Percentiles rank a stretch among this genome's conserved stretches.
Evolutionary conservation across 2,113 vertebrate species (phyloP).

Genomic region (Dendropsophus ebraccatus): DNA sequence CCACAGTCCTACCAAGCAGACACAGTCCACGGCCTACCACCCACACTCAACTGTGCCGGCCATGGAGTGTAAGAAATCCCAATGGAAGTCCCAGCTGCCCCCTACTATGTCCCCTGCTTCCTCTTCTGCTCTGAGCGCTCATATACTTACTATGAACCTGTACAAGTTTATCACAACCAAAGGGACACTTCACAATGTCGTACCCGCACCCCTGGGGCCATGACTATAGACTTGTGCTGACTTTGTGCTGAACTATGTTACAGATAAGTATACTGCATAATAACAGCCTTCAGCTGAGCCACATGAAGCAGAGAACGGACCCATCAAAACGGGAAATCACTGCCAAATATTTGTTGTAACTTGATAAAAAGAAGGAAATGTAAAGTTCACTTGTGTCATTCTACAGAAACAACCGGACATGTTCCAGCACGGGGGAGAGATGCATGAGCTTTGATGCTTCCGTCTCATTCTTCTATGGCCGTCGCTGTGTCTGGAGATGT

Average conservation of each 20-base stretch:
- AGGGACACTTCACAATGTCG: neutral
- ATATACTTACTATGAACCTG: too few relatives aligned
- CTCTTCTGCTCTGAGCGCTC: too few relatives aligned
- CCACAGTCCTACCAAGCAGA: too few relatives aligned
- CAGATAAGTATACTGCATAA: neutral
- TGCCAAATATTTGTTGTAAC: slow-evolving; percentile 53
- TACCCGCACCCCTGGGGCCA: neutral
- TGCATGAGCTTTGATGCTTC: neutral
- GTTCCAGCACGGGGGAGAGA: slow-evolving; percentile 40
- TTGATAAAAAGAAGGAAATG: slow-evolving; percentile 41
- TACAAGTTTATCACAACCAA: too few relatives aligned
- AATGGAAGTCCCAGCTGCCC: too few relatives aligned
- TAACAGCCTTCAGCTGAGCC: slow-evolving; percentile 11
- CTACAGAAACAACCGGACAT: neutral
- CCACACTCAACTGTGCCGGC: too few relatives aligned
- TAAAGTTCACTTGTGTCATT: slow-evolving; percentile 5
- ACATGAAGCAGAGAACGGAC: slow-evolving; percentile 4
- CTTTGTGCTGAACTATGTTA: neutral
- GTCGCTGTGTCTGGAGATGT: too few relatives aligned
- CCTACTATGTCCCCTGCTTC: too few relatives aligned
- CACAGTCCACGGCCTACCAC: too few relatives aligned
- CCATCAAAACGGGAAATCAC: slow-evolving; percentile 16
- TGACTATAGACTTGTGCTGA: neutral
- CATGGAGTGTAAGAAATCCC: too few relatives aligned
- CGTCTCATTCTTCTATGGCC: neutral